These are phyloP conservation scores for Brassicogethes aeneus DNA, from an alignment of 2,888 invertebrate species.

Conservation along the genomic window DNA sequence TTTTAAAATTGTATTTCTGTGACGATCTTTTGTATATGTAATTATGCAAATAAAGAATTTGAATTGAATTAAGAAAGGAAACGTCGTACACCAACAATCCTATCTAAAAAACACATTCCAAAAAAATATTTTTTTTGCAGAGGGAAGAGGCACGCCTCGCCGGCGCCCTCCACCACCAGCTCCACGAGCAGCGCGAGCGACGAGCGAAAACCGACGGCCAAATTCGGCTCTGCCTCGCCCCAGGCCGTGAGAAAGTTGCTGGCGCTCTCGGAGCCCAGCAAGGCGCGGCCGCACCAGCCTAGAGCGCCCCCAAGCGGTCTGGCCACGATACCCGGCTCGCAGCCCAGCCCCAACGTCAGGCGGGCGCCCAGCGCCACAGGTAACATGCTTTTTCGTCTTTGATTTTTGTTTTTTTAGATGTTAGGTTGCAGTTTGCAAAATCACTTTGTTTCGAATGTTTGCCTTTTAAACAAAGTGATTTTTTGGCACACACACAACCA, in stretches of 20 bases:
- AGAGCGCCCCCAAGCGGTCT: conserved; percentile 54
- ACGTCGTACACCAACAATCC: too few species aligned
- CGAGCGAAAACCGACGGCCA: conserved; percentile 54
- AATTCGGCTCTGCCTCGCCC: conserved; percentile 84
- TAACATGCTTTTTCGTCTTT: conserved; percentile 19
- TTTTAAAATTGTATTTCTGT: too few species aligned
- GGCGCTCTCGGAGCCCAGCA: conserved; percentile 79
- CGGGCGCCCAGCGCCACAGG: conserved; percentile 45
- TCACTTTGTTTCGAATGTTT: too few species aligned
- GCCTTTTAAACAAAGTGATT: too few species aligned
- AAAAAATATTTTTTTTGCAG: too few species aligned
- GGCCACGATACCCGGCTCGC: conserved; percentile 47
- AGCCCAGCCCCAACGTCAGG: conserved; percentile 54
- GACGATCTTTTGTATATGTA: too few species aligned
- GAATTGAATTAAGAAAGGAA: too few species aligned
- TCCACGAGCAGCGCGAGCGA: conserved; percentile 84
- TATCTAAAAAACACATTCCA: too few species aligned
- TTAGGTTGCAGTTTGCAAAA: too few species aligned
- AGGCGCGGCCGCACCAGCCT: conserved; percentile 82
- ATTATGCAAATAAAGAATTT: too few species aligned
- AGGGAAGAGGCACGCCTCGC: conserved; percentile 81
- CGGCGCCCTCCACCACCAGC: conserved; percentile 86
- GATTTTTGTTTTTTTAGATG: conserved; percentile 5
- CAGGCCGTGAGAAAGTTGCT: conserved; percentile 94
- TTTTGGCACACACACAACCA: too few species aligned